phyloP scores from a whole-genome alignment of 2,797 vertebrate species.

The Enteromius treurensis region DNA sequence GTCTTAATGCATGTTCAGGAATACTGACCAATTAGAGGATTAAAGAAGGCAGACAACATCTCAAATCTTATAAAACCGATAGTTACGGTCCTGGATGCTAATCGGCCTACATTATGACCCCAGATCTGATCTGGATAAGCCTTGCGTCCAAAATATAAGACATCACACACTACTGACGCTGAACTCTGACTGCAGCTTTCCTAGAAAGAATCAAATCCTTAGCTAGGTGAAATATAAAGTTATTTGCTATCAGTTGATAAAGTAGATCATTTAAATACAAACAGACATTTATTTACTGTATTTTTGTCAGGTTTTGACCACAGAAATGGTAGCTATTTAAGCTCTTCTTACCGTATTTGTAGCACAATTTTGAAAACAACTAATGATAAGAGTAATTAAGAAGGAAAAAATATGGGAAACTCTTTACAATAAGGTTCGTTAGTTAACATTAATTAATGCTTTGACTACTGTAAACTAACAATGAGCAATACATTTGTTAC shows the following conservation, averaged over 20 bases:
- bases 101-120: background rate
- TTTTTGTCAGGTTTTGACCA: background rate
- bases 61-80: background rate
- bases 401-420: background rate
- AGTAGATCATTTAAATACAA: background rate
- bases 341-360: background rate
- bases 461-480: too few relatives aligned
- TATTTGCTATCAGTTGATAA: background rate
- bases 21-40: constrained; percentile 17
- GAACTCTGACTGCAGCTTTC: background rate
- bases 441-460: too few relatives aligned
- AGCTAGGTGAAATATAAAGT: background rate
- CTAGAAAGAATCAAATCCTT: background rate
- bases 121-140: background rate
- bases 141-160: background rate
- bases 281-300: background rate
- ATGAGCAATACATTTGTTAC: background rate
- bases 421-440: too few relatives aligned
- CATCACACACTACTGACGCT: background rate
- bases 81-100: background rate
- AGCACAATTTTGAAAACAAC: background rate
- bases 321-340: constrained; percentile 1
- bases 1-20: constrained; percentile 38
- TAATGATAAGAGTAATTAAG: background rate
- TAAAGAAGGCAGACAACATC: background rate